A percentile compares a stretch with the other conserved stretches of the same genome.
These are phyloP conservation scores for Pteropus alecto DNA, from an alignment of 2,113 vertebrate species.

Conservation along the genomic window DNA sequence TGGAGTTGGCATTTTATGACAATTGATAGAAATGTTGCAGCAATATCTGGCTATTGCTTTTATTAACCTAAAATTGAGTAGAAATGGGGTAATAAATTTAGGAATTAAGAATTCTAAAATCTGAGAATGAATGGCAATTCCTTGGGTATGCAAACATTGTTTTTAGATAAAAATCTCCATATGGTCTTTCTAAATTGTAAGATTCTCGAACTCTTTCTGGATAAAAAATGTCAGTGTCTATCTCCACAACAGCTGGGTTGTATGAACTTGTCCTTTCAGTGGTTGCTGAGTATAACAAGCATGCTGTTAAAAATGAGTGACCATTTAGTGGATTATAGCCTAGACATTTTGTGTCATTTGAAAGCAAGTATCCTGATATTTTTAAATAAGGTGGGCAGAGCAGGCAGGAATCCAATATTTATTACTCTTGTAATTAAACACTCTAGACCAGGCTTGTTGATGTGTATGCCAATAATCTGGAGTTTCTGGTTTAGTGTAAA, in stretches of 20 bases:
- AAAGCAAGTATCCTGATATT: slow-evolving; percentile 33
- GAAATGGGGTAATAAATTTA: neutral
- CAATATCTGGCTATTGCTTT: neutral
- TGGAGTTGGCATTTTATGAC: neutral
- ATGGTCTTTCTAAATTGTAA: neutral
- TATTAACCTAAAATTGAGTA: slow-evolving; percentile 21
- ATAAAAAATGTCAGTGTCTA: neutral
- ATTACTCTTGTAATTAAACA: slow-evolving; percentile 62
- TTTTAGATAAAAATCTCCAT: neutral
- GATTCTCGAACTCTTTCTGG: neutral
- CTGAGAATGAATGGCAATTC: neutral
- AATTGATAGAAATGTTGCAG: neutral
- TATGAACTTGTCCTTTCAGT: neutral
- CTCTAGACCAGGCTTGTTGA: slow-evolving; percentile 67
- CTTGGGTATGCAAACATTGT: neutral
- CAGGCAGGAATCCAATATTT: slow-evolving; percentile 66
- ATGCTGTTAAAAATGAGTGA: neutral
- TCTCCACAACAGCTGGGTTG: neutral
- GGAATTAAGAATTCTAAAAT: neutral
- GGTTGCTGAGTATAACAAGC: neutral
- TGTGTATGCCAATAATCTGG: slow-evolving; percentile 29
- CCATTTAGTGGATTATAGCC: neutral
- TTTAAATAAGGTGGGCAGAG: slow-evolving; percentile 47
- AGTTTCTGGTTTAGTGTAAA: slow-evolving; percentile 51
- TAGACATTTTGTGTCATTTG: neutral